A percentile compares a stretch with the other conserved stretches of the same genome.
These are phyloP conservation scores for Rotaria macrura DNA, from an alignment of 2,888 invertebrate species.

Conservation along the genomic window DNA sequence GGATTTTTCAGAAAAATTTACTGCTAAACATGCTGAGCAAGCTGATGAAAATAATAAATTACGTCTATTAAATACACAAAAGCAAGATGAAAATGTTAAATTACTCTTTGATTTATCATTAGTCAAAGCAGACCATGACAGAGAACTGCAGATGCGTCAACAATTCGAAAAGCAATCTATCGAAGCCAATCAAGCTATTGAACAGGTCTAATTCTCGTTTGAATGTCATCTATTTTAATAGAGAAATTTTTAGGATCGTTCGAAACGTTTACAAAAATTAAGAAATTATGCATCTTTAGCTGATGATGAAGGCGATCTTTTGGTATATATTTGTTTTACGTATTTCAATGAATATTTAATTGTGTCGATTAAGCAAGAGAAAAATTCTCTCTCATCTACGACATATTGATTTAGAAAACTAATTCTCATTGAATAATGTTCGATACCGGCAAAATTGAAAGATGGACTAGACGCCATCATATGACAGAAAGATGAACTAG, in stretches of 20 bases:
- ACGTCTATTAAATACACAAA: neutral
- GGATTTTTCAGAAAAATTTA: neutral
- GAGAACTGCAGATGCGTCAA: neutral
- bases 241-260: neutral
- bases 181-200: neutral
- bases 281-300: neutral
- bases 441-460: no score
- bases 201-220: neutral
- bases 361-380: no score
- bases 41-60: neutral
- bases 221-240: neutral
- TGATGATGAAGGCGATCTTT: neutral
- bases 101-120: neutral
- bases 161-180: neutral
- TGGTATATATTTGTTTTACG: neutral
- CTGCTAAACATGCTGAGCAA: neutral
- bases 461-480: no score
- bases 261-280: neutral
- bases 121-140: neutral
- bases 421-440: no score
- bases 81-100: constrained; percentile 10
- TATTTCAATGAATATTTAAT: no score
- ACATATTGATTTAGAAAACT: no score
- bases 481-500: no score
- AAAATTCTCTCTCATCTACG: no score